A percentile compares a stretch with the other conserved stretches of the same genome.
Conservation (phyloP, 1,140 invertebrate species). For the Scaptomyza montana region DNA sequence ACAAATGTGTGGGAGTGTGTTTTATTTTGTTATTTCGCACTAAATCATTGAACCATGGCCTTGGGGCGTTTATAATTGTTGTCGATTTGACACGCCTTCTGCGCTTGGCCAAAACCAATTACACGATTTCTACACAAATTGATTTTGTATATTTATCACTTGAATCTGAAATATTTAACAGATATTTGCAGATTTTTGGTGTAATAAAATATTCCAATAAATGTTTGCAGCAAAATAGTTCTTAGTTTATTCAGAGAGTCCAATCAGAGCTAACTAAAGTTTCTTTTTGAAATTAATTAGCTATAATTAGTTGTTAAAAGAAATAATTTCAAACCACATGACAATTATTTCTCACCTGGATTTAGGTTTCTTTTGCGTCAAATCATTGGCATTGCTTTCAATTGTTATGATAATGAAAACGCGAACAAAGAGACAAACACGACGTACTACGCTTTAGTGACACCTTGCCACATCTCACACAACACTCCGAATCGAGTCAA, state of each 20-base stretch:
- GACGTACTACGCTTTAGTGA: conserved; percentile 1
- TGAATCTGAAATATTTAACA: conserved; percentile 37
- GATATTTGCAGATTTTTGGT: conserved; percentile 9
- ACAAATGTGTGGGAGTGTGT: conserved; percentile 2
- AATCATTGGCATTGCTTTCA: conserved; percentile 37
- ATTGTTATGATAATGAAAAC: conserved; percentile 30
- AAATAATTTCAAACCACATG: neutral
- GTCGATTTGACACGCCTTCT: conserved; percentile 55
- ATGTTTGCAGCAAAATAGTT: too few species aligned
- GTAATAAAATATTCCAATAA: neutral
- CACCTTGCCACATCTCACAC: neutral
- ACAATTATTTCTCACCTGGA: conserved; percentile 6
- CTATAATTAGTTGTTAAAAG: conserved; percentile 11
- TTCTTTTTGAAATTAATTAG: neutral
- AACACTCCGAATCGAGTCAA: neutral
- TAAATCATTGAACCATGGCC: conserved; percentile 68
- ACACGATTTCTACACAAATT: conserved; percentile 42
- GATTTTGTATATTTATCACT: conserved; percentile 42
- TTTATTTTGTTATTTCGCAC: conserved; percentile 12
- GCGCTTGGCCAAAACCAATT: conserved; percentile 53
- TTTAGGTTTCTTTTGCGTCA: conserved; percentile 5
- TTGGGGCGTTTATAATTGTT: conserved; percentile 70
- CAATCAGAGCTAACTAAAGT: too few species aligned
- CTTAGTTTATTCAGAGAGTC: too few species aligned
- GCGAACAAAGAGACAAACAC: neutral